Conservation (phyloP, 2,113 vertebrate species). For the Scomber scombrus region DNA sequence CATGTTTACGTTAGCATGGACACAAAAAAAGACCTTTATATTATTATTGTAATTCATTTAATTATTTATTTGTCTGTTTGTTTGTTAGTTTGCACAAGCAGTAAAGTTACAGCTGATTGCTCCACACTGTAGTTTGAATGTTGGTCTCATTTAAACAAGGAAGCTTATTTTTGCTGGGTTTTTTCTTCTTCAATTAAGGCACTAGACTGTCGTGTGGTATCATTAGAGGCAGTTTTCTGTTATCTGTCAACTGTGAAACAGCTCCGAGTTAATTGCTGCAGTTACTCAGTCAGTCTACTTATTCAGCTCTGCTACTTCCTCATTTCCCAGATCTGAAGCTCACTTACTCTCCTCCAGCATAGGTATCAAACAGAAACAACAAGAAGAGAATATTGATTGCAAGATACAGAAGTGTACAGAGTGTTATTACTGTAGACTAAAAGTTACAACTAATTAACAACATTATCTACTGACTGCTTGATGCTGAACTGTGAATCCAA, state of each 20-base stretch:
- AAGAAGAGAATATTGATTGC: background rate
- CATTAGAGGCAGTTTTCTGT: conserved; percentile 56
- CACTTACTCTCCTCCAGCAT: background rate
- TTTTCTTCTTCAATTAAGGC: conserved; percentile 38
- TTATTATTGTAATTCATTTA: conserved; percentile 24
- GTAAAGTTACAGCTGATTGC: conserved; percentile 26
- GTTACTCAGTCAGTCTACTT: conserved; percentile 54
- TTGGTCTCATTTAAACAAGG: conserved; percentile 14
- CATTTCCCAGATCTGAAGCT: conserved; percentile 45
- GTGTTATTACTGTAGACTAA: background rate
- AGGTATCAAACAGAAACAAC: conserved; percentile 7
- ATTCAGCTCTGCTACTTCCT: conserved; percentile 62
- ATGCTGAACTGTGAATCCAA: conserved; percentile 30
- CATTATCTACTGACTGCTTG: background rate
- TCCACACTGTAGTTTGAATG: conserved; percentile 5
- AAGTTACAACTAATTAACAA: conserved; percentile 5
- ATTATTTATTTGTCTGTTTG: conserved; percentile 4
- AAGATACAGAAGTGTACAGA: no score
- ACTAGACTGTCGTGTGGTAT: conserved; percentile 36
- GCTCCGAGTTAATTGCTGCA: conserved; percentile 71
- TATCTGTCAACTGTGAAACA: conserved; percentile 63
- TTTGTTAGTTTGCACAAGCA: conserved; percentile 22
- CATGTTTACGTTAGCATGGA: conserved; percentile 22
- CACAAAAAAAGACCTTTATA: conserved; percentile 16
- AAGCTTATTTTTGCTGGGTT: background rate